Percentiles rank a stretch among this genome's conserved stretches.
These are phyloP conservation scores for Sebastes oblongus DNA, from an alignment of 2,797 vertebrate genomes.

Conservation along the genomic window DNA sequence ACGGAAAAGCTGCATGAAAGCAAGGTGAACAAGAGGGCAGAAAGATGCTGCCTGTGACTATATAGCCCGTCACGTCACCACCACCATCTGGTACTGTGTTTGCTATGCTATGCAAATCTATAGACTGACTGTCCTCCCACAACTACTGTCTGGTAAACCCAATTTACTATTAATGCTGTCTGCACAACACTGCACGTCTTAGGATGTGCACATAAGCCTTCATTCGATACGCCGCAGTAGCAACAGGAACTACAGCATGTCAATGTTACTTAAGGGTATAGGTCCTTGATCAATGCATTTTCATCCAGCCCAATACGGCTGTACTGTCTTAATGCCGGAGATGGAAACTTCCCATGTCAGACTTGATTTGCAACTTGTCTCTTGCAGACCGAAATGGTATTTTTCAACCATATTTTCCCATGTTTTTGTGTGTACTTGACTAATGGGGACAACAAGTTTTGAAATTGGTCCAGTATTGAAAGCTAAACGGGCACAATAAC, in stretches of 20 bases:
- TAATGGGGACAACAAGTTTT: background rate
- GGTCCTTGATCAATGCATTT: slow-evolving; percentile 20
- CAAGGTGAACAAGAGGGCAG: slow-evolving; percentile 64
- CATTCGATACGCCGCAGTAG: background rate
- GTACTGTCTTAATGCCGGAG: background rate
- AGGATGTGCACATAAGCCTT: background rate
- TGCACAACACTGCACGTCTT: background rate
- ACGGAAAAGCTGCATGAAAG: slow-evolving; percentile 32
- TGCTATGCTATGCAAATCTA: slow-evolving; percentile 43
- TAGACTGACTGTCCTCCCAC: slow-evolving; percentile 26
- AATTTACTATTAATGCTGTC: slow-evolving; percentile 21
- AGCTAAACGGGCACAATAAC: no score
- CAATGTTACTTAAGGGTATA: background rate
- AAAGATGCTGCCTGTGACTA: slow-evolving; percentile 40
- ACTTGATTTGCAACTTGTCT: background rate
- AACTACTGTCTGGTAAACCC: background rate
- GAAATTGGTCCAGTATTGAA: background rate
- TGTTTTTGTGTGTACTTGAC: background rate
- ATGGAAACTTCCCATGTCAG: background rate
- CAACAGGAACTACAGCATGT: background rate
- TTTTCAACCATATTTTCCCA: background rate
- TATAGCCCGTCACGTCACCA: slow-evolving; percentile 33
- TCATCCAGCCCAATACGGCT: background rate
- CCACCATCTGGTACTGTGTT: slow-evolving; percentile 51
- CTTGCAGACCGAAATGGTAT: background rate